These are phyloP conservation scores for Peromyscus eremicus DNA, from an alignment of 2,797 vertebrate species.

Conservation along the genomic window DNA sequence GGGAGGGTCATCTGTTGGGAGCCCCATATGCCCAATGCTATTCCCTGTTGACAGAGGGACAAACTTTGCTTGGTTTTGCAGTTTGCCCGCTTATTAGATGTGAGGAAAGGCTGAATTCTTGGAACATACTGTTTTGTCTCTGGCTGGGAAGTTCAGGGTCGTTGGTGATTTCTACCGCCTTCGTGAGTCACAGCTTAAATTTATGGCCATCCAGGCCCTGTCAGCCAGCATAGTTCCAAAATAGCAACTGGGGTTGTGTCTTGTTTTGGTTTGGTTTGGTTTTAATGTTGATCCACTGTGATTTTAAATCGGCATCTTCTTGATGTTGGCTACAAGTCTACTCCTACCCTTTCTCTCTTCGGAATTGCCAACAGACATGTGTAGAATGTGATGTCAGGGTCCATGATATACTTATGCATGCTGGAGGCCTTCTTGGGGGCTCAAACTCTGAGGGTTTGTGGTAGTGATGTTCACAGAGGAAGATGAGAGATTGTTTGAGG, in stretches of 20 bases:
- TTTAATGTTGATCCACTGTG: background rate
- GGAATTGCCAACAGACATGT: background rate
- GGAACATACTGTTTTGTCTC: constrained; percentile 37
- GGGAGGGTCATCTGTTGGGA: background rate
- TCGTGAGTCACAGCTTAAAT: constrained; percentile 16
- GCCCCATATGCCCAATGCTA: background rate
- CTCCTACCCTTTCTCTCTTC: background rate
- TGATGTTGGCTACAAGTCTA: too few relatives aligned
- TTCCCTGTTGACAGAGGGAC: constrained; percentile 21
- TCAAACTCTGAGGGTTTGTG: background rate
- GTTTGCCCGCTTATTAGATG: constrained; percentile 45
- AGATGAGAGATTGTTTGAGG: background rate
- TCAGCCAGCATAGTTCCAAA: background rate
- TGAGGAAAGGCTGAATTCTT: background rate
- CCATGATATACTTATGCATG: rapidly evolving
- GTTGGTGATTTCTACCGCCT: constrained; percentile 30
- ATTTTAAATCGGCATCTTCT: background rate
- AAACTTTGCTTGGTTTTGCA: constrained; percentile 41
- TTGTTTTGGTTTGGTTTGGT: background rate
- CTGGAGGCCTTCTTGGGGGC: rapidly evolving
- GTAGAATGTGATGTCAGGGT: background rate
- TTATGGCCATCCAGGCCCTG: background rate
- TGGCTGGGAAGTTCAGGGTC: constrained; percentile 53
- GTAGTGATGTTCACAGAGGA: rapidly evolving
- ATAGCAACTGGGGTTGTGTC: background rate